Conservation (phyloP, 2,888 invertebrate genomes). For the Erannis defoliaria region DNA sequence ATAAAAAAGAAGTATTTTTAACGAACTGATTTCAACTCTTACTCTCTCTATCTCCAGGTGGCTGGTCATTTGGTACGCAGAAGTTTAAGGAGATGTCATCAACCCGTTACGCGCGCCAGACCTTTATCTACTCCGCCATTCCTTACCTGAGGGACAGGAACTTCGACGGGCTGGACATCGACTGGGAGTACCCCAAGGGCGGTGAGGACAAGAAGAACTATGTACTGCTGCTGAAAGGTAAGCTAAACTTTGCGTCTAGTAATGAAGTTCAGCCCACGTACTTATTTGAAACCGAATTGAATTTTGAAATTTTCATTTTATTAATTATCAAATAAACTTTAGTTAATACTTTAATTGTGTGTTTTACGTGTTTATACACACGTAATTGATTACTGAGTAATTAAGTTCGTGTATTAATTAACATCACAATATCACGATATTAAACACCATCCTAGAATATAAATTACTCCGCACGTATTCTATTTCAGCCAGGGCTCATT, state of each 20-base stretch:
- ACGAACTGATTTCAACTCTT: not conserved
- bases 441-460: slow-evolving; percentile 15
- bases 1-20: too few relatives aligned
- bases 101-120: slow-evolving; percentile 94
- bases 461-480: slow-evolving; percentile 24
- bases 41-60: slow-evolving; percentile 85
- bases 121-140: slow-evolving; percentile 97
- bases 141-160: slow-evolving; percentile 94
- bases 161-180: slow-evolving; percentile 96
- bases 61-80: slow-evolving; percentile 99
- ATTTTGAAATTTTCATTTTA: too few relatives aligned
- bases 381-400: not conserved
- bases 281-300: too few relatives aligned
- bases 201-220: slow-evolving; percentile 97
- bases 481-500: slow-evolving; percentile 32
- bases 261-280: too few relatives aligned
- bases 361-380: too few relatives aligned
- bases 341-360: too few relatives aligned
- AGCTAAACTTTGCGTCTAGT: slow-evolving; percentile 39
- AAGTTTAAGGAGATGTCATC: slow-evolving; percentile 97
- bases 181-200: slow-evolving; percentile 98
- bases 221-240: slow-evolving; percentile 95
- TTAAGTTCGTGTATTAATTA: slow-evolving; percentile 4
- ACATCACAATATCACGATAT: slow-evolving; percentile 38
- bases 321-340: too few relatives aligned